Conservation (phyloP, 2,888 invertebrate genomes). For the Agrotis segetum region DNA sequence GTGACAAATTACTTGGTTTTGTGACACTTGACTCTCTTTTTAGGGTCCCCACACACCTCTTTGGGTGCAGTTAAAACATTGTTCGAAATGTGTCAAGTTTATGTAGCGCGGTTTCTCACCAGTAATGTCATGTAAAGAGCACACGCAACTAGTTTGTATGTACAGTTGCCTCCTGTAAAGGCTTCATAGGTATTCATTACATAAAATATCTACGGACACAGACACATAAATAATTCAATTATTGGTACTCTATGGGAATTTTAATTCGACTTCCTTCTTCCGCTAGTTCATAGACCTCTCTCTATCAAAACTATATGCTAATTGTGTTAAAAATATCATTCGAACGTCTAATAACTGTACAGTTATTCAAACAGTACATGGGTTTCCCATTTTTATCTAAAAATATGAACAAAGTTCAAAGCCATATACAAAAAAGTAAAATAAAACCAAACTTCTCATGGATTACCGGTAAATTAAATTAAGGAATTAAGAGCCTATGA, state of each 20-base stretch:
- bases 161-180: conserved; percentile 25
- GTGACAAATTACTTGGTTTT: conserved; percentile 51
- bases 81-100: conserved; percentile 49
- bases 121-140: conserved; percentile 38
- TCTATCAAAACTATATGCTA: conserved; percentile 56
- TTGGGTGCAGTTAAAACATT: conserved; percentile 19
- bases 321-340: conserved; percentile 45
- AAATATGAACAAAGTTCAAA: conserved; percentile 22
- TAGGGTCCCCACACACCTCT: conserved; percentile 12
- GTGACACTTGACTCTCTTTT: conserved; percentile 49
- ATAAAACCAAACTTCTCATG: conserved; percentile 24
- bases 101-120: conserved; percentile 38
- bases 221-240: conserved; percentile 65
- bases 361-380: conserved; percentile 20
- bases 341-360: conserved; percentile 22
- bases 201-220: conserved; percentile 58
- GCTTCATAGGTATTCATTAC: conserved; percentile 65
- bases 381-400: conserved; percentile 5
- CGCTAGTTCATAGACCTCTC: conserved; percentile 66
- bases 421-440: conserved; percentile 4
- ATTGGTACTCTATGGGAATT: conserved; percentile 62
- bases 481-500: conserved; percentile 53
- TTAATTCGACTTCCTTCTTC: conserved; percentile 67
- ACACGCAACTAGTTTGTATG: conserved; percentile 34
- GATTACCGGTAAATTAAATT: conserved; percentile 58